Evolutionary conservation across 2,888 invertebrate genomes (phyloP).

Genomic region (Campoplex capitator): DNA sequence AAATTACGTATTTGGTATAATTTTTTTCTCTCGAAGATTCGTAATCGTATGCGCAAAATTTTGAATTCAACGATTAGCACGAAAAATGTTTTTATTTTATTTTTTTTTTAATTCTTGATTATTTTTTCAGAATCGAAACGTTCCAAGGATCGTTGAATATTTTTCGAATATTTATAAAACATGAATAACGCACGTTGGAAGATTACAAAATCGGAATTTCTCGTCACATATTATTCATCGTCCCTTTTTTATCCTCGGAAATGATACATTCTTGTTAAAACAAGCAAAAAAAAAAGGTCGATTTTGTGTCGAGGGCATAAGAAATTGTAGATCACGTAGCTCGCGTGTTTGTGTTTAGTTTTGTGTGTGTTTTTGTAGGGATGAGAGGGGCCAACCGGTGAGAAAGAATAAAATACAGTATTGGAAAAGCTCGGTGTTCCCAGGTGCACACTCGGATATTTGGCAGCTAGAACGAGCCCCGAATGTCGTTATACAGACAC

Average conservation of each 20-base stretch:
- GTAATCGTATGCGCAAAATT: no score
- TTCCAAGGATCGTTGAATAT: background rate
- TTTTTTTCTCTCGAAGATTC: no score
- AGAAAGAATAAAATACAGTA: slow-evolving; percentile 53
- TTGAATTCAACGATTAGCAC: no score
- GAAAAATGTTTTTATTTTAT: no score
- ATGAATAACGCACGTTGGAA: background rate
- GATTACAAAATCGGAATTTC: background rate
- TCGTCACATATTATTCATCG: background rate
- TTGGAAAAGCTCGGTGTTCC: slow-evolving; percentile 54
- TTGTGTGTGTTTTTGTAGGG: background rate
- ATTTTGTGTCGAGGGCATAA: background rate
- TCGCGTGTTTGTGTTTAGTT: background rate
- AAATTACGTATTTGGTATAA: no score
- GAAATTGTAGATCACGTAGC: slow-evolving; percentile 18
- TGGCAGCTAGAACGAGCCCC: slow-evolving; percentile 43
- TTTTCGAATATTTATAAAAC: background rate
- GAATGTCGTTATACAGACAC: slow-evolving; percentile 12
- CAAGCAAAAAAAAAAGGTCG: background rate
- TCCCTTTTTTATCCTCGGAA: background rate
- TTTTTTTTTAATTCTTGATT: no score
- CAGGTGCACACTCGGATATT: slow-evolving; percentile 61
- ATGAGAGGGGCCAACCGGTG: background rate
- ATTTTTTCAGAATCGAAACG: background rate
- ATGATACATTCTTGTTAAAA: background rate